These are phyloP conservation scores for Bombycilla garrulus DNA, from an alignment of 2,113 vertebrate genomes.

Conservation along the genomic window DNA sequence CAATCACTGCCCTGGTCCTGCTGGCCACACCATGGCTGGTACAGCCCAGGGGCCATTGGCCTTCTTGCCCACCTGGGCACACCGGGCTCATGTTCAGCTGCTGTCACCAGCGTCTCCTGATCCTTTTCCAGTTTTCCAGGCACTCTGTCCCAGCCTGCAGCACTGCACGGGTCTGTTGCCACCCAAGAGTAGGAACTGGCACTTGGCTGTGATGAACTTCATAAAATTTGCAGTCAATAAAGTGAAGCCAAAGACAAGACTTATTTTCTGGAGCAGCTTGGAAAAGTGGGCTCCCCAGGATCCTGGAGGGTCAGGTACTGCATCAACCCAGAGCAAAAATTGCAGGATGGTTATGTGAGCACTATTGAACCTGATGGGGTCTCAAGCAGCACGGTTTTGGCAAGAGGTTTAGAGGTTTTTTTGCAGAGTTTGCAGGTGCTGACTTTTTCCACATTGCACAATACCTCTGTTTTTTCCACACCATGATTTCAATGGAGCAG, in stretches of 20 bases:
- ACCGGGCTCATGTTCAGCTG: fast-evolving
- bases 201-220: not conserved
- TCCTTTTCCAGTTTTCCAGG: not conserved
- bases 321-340: not conserved
- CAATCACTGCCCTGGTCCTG: not conserved
- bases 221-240: not conserved
- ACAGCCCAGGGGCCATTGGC: not conserved
- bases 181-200: fast-evolving
- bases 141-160: not conserved
- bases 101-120: not conserved
- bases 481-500: not conserved
- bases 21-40: not conserved
- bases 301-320: not conserved
- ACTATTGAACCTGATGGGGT: not conserved
- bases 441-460: not conserved
- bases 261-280: not conserved
- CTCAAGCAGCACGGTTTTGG: not conserved
- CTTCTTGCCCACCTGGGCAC: not conserved
- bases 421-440: not conserved
- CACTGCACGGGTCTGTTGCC: fast-evolving
- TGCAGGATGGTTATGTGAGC: not conserved
- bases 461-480: not conserved
- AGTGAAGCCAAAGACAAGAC: not conserved
- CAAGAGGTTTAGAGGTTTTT: not conserved
- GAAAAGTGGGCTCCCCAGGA: not conserved